Conservation (phyloP, 1,140 invertebrate genomes). For the Gonatopus flavifemur region DNA sequence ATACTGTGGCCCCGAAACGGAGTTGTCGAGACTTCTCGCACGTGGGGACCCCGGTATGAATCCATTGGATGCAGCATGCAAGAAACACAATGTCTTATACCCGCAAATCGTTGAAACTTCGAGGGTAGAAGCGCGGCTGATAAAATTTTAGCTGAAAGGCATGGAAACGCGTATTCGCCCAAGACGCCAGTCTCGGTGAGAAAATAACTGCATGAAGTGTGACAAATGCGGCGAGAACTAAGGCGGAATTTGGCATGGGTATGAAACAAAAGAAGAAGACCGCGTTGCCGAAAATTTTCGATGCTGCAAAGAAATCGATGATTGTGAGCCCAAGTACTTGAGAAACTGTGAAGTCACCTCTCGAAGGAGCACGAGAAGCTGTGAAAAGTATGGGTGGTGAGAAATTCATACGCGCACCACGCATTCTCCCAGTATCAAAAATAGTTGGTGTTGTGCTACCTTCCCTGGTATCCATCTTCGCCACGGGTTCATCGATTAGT, state of each 20-base stretch:
- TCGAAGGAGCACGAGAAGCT: conserved; percentile 26
- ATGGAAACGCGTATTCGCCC: background rate
- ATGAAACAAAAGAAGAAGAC: conserved; percentile 7
- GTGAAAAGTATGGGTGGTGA: conserved; percentile 15
- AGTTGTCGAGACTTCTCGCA: background rate
- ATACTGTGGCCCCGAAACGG: conserved; percentile 46
- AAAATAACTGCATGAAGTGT: background rate
- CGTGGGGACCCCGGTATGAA: conserved; percentile 47
- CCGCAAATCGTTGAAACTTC: background rate
- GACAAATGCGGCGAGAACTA: too few species aligned
- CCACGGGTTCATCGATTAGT: conserved; percentile 11
- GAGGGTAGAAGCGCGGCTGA: background rate
- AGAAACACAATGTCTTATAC: conserved; percentile 9
- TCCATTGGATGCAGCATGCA: conserved; percentile 24
- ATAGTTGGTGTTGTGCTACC: too few species aligned
- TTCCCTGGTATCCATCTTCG: too few species aligned
- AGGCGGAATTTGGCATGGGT: conserved; percentile 1
- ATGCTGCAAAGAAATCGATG: too few species aligned
- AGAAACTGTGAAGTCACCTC: too few species aligned
- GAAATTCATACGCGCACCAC: conserved; percentile 1
- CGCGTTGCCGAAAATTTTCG: too few species aligned
- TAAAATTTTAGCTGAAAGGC: conserved; percentile 3
- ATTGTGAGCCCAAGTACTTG: too few species aligned
- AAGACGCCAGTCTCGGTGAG: background rate
- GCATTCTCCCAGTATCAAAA: conserved; percentile 19